Conservation (phyloP, 2,888 invertebrate genomes). For the Cryptus armator region DNA sequence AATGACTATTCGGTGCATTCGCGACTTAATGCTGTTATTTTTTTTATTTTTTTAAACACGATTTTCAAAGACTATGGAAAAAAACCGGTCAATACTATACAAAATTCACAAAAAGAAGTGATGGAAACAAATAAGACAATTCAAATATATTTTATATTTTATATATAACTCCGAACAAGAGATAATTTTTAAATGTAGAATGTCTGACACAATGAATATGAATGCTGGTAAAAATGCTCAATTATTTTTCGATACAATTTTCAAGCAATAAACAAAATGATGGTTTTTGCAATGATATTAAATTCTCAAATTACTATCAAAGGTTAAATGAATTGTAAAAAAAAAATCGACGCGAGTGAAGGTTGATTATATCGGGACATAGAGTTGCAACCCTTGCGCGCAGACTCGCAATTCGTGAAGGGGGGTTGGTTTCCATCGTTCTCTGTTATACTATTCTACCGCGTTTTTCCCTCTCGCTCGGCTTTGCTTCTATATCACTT, state of each 20-base stretch:
- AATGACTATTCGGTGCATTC: background rate
- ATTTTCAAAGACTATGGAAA: too few species aligned
- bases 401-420: constrained; percentile 55
- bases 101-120: too few species aligned
- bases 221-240: background rate
- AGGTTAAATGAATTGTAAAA: background rate
- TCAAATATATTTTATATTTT: too few species aligned
- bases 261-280: background rate
- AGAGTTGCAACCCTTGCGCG: constrained; percentile 46
- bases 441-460: constrained; percentile 51
- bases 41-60: too few species aligned
- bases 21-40: too few species aligned
- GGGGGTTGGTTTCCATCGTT: constrained; percentile 53
- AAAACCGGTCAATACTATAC: too few species aligned
- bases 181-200: background rate
- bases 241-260: background rate
- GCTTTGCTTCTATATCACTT: constrained; percentile 16
- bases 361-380: constrained; percentile 6
- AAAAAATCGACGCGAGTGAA: background rate
- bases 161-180: too few species aligned
- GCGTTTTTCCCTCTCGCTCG: constrained; percentile 37
- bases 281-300: constrained; percentile 1
- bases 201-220: background rate
- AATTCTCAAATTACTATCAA: background rate
- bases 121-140: too few species aligned